Percentiles rank a stretch among this genome's conserved stretches.
Conservation (phyloP, 2,113 vertebrate genomes). For the Nanorana parkeri region DNA sequence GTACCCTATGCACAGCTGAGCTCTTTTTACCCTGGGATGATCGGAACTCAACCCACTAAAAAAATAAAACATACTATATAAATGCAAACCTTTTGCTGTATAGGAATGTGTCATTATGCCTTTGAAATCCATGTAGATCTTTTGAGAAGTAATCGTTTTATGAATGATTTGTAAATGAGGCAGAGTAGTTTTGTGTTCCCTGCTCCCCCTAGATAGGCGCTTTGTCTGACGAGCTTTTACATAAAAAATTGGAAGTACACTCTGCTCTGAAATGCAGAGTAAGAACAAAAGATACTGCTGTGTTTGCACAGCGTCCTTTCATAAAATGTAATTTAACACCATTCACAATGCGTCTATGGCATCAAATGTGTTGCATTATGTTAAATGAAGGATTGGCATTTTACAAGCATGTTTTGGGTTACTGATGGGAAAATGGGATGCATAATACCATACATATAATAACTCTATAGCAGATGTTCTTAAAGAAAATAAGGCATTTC, state of each 20-base stretch:
- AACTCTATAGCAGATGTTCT: background rate
- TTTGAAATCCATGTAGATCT: background rate
- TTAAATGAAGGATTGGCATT: conserved; percentile 31
- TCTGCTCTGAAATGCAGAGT: conserved; percentile 12
- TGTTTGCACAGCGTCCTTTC: background rate
- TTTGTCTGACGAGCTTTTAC: background rate
- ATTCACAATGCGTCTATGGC: background rate
- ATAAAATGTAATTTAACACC: conserved; percentile 26
- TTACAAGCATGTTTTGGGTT: conserved; percentile 28
- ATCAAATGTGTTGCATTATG: conserved; percentile 30
- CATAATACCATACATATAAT: conserved; percentile 35
- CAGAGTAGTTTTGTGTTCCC: background rate
- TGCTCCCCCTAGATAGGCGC: background rate
- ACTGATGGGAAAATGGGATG: conserved; percentile 28
- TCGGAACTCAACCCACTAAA: no score
- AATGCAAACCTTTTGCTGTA: no score
- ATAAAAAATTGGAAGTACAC: conserved; percentile 19
- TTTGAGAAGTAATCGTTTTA: background rate
- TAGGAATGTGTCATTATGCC: no score
- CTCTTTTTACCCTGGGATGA: no score
- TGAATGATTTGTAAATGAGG: conserved; percentile 14
- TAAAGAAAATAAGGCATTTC: background rate
- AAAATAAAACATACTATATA: no score
- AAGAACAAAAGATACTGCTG: conserved; percentile 25
- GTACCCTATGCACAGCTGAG: no score